phyloP scores from a whole-genome alignment of 1,140 invertebrate genomes.

The Tetraneura akinire region DNA sequence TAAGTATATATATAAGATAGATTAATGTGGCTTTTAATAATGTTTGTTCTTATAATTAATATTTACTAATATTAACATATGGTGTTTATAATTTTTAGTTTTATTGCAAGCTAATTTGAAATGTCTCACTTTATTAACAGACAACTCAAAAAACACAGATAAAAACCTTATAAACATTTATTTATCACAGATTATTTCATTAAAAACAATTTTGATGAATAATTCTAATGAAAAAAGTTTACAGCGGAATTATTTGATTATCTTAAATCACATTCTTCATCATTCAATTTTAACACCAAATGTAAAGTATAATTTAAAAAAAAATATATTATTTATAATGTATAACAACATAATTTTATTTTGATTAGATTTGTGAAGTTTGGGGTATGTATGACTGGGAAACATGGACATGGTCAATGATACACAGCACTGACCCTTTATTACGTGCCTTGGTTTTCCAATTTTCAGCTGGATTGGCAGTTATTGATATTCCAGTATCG shows the following conservation, averaged over 20 bases:
- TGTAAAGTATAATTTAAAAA: neutral
- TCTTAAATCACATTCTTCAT: conserved; percentile 25
- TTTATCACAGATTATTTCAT: conserved; percentile 29
- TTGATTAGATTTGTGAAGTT: conserved; percentile 2
- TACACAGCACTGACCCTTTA: conserved; percentile 31
- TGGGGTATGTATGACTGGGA: conserved; percentile 34
- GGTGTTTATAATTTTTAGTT: conserved; percentile 1
- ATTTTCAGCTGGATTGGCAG: conserved; percentile 34
- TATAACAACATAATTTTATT: neutral
- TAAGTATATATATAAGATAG: too few relatives aligned
- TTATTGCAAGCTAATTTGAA: conserved; percentile 25
- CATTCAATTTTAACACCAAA: conserved; percentile 14
- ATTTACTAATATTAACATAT: neutral
- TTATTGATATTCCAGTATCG: conserved; percentile 39
- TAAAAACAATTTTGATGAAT: conserved; percentile 9
- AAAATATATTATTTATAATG: neutral
- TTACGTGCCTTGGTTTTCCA: conserved; percentile 30
- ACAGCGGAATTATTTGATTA: conserved; percentile 10
- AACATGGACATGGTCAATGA: conserved; percentile 47
- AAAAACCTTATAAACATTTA: neutral
- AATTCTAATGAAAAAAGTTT: neutral
- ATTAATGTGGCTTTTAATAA: too few relatives aligned
- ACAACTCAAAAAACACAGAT: conserved; percentile 18
- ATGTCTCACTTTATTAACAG: conserved; percentile 28
- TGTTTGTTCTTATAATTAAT: neutral